These are phyloP conservation scores for Psephotus haematonotus DNA, from an alignment of 2,113 vertebrate species.

Conservation along the genomic window DNA sequence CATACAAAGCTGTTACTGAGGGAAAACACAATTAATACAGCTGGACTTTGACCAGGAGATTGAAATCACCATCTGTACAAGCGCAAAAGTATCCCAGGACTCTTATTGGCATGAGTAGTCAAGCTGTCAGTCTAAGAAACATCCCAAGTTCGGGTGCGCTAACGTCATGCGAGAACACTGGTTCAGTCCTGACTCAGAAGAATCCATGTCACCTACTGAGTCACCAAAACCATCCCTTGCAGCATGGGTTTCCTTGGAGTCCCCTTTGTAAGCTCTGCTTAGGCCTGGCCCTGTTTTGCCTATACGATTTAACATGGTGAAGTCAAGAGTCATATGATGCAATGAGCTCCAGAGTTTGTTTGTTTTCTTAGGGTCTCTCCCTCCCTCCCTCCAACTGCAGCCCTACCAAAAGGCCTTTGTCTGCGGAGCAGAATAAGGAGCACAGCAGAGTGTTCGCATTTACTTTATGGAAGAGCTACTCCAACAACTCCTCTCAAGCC, in stretches of 20 bases:
- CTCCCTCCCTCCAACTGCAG: not conserved
- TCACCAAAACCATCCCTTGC: constrained; percentile 3
- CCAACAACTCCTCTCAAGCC: constrained; percentile 13
- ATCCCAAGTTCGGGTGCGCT: not conserved
- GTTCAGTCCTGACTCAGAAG: constrained; percentile 21
- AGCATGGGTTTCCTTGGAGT: not conserved
- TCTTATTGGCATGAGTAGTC: not conserved
- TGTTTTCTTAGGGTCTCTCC: not conserved
- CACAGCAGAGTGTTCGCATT: not conserved
- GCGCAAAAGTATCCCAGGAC: not conserved
- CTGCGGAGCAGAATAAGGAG: not conserved
- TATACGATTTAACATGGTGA: not conserved
- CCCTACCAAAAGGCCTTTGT: constrained; percentile 1
- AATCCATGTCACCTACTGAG: not conserved
- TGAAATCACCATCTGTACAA: not conserved
- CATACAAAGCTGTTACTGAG: not conserved
- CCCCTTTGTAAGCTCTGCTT: not conserved
- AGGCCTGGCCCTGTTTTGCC: not conserved
- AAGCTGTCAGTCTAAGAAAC: not conserved
- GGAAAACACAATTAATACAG: not conserved
- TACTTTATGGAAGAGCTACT: constrained; percentile 1
- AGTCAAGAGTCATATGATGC: not conserved
- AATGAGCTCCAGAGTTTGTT: not conserved
- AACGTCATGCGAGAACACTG: not conserved
- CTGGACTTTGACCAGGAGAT: not conserved